Evolutionary conservation across 2,888 invertebrate species (phyloP).

Genomic region (Coenonympha glycerion): DNA sequence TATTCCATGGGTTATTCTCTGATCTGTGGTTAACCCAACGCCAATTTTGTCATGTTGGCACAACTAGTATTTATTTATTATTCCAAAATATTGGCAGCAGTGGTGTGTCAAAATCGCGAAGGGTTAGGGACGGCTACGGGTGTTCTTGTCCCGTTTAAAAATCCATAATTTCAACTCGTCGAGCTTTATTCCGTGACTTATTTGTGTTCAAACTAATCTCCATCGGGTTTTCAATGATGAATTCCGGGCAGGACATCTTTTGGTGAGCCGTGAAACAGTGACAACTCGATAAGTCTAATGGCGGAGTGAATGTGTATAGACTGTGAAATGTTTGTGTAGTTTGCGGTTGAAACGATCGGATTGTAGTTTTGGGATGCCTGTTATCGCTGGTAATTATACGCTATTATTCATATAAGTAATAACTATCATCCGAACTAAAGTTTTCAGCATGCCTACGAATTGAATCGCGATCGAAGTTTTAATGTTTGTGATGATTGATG

Average conservation of each 20-base stretch:
- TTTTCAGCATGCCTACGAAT: neutral
- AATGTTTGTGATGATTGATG: neutral
- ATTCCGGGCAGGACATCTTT: conserved; percentile 15
- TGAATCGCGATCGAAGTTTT: neutral
- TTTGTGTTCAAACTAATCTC: conserved; percentile 41
- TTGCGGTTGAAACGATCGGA: conserved; percentile 37
- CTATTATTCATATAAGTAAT: neutral
- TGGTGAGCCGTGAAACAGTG: conserved; percentile 43
- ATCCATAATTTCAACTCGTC: conserved; percentile 38
- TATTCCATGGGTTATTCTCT: too few species aligned
- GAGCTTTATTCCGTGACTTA: conserved; percentile 57
- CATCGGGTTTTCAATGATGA: conserved; percentile 11
- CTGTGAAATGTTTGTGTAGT: conserved; percentile 57
- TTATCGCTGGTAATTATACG: conserved; percentile 47
- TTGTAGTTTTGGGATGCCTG: conserved; percentile 51
- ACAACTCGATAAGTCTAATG: conserved; percentile 58
- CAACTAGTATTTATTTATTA: conserved; percentile 53
- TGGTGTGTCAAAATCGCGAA: conserved; percentile 49
- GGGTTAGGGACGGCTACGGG: conserved; percentile 48
- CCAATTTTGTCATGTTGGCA: conserved; percentile 26
- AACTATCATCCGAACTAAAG: neutral
- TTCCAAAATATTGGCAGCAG: conserved; percentile 48
- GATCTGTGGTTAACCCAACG: too few species aligned
- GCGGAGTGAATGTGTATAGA: conserved; percentile 40
- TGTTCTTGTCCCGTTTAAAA: conserved; percentile 42